These are phyloP conservation scores for Sebastes schlegelii DNA, from an alignment of 2,113 vertebrate genomes.

Conservation along the genomic window DNA sequence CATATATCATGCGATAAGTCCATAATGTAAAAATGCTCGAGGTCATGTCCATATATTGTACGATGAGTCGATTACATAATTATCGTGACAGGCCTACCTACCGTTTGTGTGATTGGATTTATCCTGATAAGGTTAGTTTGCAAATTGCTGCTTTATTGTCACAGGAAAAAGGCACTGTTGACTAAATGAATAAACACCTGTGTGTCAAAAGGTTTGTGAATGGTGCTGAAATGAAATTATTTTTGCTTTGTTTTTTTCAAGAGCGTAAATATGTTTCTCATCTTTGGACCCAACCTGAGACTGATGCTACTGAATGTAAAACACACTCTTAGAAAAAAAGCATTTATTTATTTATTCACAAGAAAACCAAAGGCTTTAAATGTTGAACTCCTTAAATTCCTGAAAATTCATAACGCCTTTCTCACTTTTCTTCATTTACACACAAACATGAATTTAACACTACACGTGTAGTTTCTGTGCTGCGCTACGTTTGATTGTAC, in stretches of 20 bases:
- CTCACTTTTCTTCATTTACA: constrained; percentile 11
- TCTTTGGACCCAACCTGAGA: neutral
- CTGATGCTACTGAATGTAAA: neutral
- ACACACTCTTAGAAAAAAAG: constrained; percentile 48
- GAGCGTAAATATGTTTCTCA: neutral
- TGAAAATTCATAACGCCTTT: constrained; percentile 21
- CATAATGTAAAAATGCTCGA: too few species aligned
- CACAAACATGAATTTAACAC: constrained; percentile 28
- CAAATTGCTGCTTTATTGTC: neutral
- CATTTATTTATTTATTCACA: constrained; percentile 65
- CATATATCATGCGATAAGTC: neutral
- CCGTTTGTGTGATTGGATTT: neutral
- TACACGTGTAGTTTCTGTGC: constrained; percentile 8
- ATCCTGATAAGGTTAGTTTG: neutral
- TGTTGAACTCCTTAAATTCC: constrained; percentile 25
- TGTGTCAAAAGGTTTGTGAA: neutral
- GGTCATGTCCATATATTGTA: too few species aligned
- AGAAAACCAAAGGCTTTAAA: constrained; percentile 57
- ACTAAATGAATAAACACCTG: neutral
- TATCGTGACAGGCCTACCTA: too few species aligned
- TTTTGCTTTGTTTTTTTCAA: neutral
- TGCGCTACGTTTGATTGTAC: constrained; percentile 35
- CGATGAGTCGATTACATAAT: too few species aligned
- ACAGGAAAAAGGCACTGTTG: neutral
- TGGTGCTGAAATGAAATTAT: neutral